Base-by-base conservation (phyloP, 2,797 vertebrate genomes). In the Octomys mimax region DNA sequence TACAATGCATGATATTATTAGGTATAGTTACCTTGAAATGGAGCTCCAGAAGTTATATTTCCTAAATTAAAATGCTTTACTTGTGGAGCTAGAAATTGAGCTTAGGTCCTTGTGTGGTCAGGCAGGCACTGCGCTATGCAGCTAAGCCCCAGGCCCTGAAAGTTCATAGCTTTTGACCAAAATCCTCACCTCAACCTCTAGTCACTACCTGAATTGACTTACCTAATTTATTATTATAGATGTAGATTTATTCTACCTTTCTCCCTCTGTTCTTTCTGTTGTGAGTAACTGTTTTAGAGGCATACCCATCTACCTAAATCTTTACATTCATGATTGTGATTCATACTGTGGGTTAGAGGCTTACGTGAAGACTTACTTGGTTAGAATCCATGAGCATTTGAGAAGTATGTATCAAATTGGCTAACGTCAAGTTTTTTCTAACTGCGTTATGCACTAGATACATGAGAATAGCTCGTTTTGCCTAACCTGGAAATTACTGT, bases 391-490 rank as follows among this genome's bases (percentile, higher is more conserved):
- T 3, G 31, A 87, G 57, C 21, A 66, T 31, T 85, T 92, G 42
- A 57, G 78, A 92, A 91, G 26, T 68, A 7, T 71, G 46, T 59
- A 19, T 82, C 24, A 85, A 85, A 0, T 61, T 95, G 42, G 0
- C 54, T 81, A 84, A 86, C 1, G 62, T 68, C 21, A 94, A 75
- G 36, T 79, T 92, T 94, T 94, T 82, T 61, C 13, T 33, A 87
- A 33, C 87, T 89, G n/a, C 2, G 49, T 82, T 79, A 46, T 87
- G 39, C 39, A 39, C 39, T 39, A 95, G n/a, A 87, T 85, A 1
- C 73, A 49, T 86, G 36, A 85, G n/a, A 77, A 70, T 77, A 81
- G 24, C 12, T 82, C 16, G 77, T 91, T 96, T 92, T 95, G n/a
- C 28, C 26, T 22, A 93, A 70, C 9, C 49, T 93, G 59, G 33